phyloP scores from a whole-genome alignment of 2,797 vertebrate species.

The Helostoma temminkii region DNA sequence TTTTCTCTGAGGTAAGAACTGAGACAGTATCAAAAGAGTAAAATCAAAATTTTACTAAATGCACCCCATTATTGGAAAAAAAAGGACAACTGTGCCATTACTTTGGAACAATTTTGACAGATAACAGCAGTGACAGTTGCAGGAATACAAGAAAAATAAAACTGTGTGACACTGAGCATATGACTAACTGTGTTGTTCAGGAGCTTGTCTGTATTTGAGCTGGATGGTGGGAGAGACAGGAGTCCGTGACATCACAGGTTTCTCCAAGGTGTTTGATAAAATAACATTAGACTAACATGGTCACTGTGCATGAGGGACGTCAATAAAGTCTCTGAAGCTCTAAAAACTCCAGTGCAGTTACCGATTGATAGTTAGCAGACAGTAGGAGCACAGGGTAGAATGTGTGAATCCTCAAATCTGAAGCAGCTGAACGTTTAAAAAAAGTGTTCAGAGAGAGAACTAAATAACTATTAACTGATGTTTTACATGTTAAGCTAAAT shows the following conservation, averaged over 20 bases:
- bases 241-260: slow-evolving; percentile 44
- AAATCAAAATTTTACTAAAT: slow-evolving; percentile 76
- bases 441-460: too few species aligned
- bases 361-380: neutral
- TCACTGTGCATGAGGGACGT: neutral
- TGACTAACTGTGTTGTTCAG: slow-evolving; percentile 13
- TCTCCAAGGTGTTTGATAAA: neutral
- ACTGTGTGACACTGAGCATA: neutral
- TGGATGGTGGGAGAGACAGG: slow-evolving; percentile 22
- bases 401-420: neutral
- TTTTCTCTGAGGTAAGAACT: slow-evolving; percentile 78
- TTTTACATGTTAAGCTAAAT: too few species aligned
- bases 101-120: slow-evolving; percentile 17
- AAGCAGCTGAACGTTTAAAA: neutral
- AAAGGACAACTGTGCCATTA: slow-evolving; percentile 18
- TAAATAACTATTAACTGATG: neutral
- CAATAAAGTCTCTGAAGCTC: neutral
- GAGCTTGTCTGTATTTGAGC: slow-evolving; percentile 30
- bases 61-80: slow-evolving; percentile 47
- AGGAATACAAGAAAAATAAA: slow-evolving; percentile 5
- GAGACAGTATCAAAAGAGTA: slow-evolving; percentile 82
- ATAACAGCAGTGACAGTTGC: slow-evolving; percentile 28
- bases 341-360: neutral
- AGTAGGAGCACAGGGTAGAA: neutral
- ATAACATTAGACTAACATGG: neutral